phyloP scores from a whole-genome alignment of 2,888 invertebrate genomes.

The Aphodius granarius region DNA sequence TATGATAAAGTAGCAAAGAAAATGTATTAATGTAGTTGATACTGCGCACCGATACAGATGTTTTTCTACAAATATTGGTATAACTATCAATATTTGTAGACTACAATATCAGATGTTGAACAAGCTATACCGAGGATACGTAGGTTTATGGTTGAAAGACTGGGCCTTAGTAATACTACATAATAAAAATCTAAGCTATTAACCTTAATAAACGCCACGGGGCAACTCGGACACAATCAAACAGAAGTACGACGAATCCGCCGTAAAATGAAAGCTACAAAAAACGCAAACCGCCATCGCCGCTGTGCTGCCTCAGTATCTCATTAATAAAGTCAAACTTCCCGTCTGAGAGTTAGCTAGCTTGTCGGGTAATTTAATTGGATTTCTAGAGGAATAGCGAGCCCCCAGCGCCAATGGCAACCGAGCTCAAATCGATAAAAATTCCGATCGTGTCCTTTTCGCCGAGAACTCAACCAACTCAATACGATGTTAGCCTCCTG shows the following conservation, averaged over 20 bases:
- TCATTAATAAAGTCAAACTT: background rate
- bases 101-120: no score
- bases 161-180: no score
- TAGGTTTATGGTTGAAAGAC: no score
- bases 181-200: background rate
- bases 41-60: no score
- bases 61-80: no score
- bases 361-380: background rate
- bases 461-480: background rate
- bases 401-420: background rate
- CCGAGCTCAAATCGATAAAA: background rate
- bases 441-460: background rate
- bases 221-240: background rate
- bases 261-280: background rate
- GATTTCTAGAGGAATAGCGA: background rate
- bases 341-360: background rate
- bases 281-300: background rate
- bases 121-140: no score
- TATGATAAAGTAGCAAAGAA: no score
- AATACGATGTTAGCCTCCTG: background rate
- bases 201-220: background rate
- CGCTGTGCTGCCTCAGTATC: background rate
- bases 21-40: no score
- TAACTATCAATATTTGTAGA: no score
- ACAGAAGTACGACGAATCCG: background rate